Base-by-base conservation (phyloP, 2,797 vertebrate species). In the Tangara arthus region DNA sequence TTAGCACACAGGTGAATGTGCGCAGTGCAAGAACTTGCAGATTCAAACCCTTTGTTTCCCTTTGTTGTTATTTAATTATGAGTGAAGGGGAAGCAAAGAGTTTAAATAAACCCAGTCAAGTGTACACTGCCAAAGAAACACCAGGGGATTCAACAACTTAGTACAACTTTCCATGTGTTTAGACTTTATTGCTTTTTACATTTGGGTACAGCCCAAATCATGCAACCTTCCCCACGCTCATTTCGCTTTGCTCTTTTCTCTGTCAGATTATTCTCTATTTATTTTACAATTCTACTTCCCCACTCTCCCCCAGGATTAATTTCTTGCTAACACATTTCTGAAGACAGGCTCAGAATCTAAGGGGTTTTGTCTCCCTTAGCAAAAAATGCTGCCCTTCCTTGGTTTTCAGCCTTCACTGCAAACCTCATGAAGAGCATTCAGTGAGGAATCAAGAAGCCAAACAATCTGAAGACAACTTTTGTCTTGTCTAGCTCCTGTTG, bases 21-120 rank as follows among this genome's bases (percentile, higher is more conserved):
- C 32, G 72, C 16, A 65, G 37, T 30, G 47, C 44, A 88, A 91
- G 69, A 94, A 88, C 21, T 78, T 95, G 84, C 87, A 87, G 78
- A 95, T 85, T 89, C 79, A 87, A 93, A 72, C 44, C 15, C 35
- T 86, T 78, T 88, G 73, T 89, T 91, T 95, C 42, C 30, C 55
- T 86, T 63, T 52, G 63, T 52, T 92, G 70, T 70, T 92, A n/a
- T 91, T 95, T 92, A 96, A 96, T 94, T 91, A 91, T 88, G 84
- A 93, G 65, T 92, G 89, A 92, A 90, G 66, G 50, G 50, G n/a
- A 95, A 64, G 39, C 50, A 61, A 63, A 84, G 71, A 87, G 49
- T 87, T 95, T 89, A 94, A 77, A 89, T 59, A 78, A 95, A 89
- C 18, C 20, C 55, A 61, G 81, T 75, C 75, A 77, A 79, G 68